These are phyloP conservation scores for Trimorus sp. DNA, from an alignment of 2,888 invertebrate species.

Conservation along the genomic window DNA sequence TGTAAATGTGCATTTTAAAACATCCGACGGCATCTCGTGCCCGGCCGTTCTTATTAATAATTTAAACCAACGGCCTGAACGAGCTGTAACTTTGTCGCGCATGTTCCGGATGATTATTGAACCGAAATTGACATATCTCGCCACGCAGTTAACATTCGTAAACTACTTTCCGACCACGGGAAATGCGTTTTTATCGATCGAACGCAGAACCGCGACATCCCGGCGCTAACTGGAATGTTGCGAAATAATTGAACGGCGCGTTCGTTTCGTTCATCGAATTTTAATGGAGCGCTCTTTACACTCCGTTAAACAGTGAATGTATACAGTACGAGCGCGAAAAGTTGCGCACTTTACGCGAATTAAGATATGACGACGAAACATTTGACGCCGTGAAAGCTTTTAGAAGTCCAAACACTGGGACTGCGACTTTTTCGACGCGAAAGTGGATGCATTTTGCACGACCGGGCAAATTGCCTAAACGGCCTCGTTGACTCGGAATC, in stretches of 20 bases:
- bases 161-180: too few relatives aligned
- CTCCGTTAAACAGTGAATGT: conserved; percentile 39
- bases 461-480: conserved; percentile 48
- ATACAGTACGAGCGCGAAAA: conserved; percentile 42
- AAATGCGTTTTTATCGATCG: too few relatives aligned
- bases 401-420: conserved; percentile 34
- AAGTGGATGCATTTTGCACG: conserved; percentile 48
- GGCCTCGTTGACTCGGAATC: conserved; percentile 25
- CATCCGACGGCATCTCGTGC: conserved; percentile 38
- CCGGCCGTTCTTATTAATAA: conserved; percentile 49
- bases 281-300: conserved; percentile 25
- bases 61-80: conserved; percentile 12
- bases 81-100: conserved; percentile 29
- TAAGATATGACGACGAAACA: conserved; percentile 55
- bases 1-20: conserved; percentile 61
- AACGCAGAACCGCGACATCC: too few relatives aligned
- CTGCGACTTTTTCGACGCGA: conserved; percentile 44
- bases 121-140: conserved; percentile 16
- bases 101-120: conserved; percentile 23
- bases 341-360: conserved; percentile 48
- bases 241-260: background rate
- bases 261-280: conserved; percentile 9
- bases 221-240: background rate
- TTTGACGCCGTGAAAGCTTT: conserved; percentile 60
- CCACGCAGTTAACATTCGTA: too few relatives aligned